phyloP scores from a whole-genome alignment of 2,888 invertebrate species.

The Busseola fusca region DNA sequence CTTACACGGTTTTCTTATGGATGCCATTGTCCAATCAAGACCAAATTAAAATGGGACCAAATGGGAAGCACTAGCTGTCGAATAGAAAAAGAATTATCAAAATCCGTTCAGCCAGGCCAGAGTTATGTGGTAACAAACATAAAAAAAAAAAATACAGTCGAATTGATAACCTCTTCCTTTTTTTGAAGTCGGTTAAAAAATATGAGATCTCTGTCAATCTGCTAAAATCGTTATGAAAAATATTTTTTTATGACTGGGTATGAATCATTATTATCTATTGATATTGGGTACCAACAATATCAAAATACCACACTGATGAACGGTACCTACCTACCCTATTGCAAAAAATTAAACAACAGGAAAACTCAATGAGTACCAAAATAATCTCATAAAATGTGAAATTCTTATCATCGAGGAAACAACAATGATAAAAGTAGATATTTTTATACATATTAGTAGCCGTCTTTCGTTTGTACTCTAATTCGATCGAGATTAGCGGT shows the following conservation, averaged over 20 bases:
- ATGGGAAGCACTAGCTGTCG: too few species aligned
- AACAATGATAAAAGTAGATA: slow-evolving; percentile 9
- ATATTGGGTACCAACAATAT: neutral
- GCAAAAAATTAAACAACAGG: slow-evolving; percentile 25
- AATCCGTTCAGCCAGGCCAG: too few species aligned
- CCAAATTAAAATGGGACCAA: too few species aligned
- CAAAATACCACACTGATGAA: neutral
- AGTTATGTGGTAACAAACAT: too few species aligned
- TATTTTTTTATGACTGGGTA: neutral
- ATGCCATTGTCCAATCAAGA: too few species aligned
- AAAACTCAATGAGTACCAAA: slow-evolving; percentile 17
- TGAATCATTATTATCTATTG: slow-evolving; percentile 20
- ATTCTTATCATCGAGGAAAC: slow-evolving; percentile 13
- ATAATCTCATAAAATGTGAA: slow-evolving; percentile 3
- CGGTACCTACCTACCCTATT: neutral
- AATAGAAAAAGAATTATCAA: too few species aligned
- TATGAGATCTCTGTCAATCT: neutral
- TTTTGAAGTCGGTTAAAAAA: too few species aligned
- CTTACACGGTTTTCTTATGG: too few species aligned
- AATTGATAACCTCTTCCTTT: too few species aligned
- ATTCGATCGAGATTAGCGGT: slow-evolving; percentile 48
- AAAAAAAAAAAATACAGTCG: too few species aligned
- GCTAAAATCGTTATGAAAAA: slow-evolving; percentile 1
- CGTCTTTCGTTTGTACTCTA: slow-evolving; percentile 30
- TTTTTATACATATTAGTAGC: neutral